These are phyloP conservation scores for Caenorhabditis sp. DNA, from an alignment of 2,888 invertebrate genomes.

Conservation along the genomic window DNA sequence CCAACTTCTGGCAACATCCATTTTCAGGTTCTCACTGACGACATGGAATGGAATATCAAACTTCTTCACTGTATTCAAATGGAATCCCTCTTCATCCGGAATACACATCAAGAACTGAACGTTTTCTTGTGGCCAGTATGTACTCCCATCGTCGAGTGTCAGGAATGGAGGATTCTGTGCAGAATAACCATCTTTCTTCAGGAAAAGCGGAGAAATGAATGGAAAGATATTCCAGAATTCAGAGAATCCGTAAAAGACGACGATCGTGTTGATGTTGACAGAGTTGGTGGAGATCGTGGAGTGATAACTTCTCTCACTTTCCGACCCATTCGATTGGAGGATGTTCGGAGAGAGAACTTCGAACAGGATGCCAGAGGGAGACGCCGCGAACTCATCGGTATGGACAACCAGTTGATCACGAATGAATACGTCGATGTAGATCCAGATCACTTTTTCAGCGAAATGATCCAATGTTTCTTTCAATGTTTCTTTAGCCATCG, in stretches of 20 bases:
- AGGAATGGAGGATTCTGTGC: constrained; percentile 53
- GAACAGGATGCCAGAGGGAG: constrained; percentile 55
- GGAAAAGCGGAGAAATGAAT: constrained; percentile 73
- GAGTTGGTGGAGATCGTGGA: constrained; percentile 49
- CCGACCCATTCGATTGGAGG: constrained; percentile 16
- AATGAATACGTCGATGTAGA: constrained; percentile 77
- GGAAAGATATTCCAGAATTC: constrained; percentile 74
- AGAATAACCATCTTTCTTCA: constrained; percentile 52
- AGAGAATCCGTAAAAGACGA: constrained; percentile 77
- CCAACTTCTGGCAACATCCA: constrained; percentile 53
- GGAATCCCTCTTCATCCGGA: constrained; percentile 65
- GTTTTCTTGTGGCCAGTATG: constrained; percentile 52
- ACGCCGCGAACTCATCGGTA: constrained; percentile 60
- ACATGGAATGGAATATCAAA: constrained; percentile 61
- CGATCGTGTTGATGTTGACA: constrained; percentile 52
- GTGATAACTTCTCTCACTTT: constrained; percentile 60
- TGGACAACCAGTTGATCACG: constrained; percentile 69
- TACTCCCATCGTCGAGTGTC: constrained; percentile 68
- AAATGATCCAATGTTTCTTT: constrained; percentile 65
- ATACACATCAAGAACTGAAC: constrained; percentile 68
- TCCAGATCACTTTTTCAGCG: constrained; percentile 73
- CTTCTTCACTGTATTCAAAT: constrained; percentile 60
- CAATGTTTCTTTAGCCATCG: constrained; percentile 70
- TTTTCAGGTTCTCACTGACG: constrained; percentile 32
- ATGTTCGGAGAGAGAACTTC: constrained; percentile 48